Conservation (phyloP, 35 echinoderm and acorn worm genomes). For the Acanthaster planci region DNA sequence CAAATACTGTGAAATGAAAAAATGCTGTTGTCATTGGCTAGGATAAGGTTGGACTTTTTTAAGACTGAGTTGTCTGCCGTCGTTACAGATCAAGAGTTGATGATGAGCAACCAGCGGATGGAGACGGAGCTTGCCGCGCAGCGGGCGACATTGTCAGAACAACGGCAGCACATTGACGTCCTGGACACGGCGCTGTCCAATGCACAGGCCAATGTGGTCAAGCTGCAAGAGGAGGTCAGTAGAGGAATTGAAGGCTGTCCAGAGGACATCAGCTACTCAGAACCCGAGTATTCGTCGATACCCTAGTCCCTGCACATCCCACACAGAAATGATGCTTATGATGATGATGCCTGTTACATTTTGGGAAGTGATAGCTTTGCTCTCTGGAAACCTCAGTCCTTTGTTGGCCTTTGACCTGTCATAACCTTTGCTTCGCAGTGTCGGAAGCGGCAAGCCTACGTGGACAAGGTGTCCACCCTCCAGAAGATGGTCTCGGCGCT, state of each 20-base stretch:
- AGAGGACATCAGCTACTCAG: too few species aligned
- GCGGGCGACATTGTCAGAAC: conserved; percentile 74
- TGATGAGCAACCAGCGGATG: conserved; percentile 75
- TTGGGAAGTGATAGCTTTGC: too few species aligned
- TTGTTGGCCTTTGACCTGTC: too few species aligned
- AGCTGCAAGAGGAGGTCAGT: conserved; percentile 94
- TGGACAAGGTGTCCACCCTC: conserved; percentile 72
- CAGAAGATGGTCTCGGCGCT: conserved; percentile 64
- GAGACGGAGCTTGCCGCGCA: conserved; percentile 76
- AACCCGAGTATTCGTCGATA: too few species aligned
- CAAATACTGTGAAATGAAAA: too few species aligned
- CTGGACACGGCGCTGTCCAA: conserved; percentile 93
- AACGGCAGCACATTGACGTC: conserved; percentile 88
- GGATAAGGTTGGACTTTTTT: too few species aligned
- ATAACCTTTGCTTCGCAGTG: conserved; percentile 65
- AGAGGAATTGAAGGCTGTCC: neutral
- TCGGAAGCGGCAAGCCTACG: conserved; percentile 68
- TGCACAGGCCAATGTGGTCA: conserved; percentile 90
- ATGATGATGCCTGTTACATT: too few species aligned
- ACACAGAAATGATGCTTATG: too few species aligned
- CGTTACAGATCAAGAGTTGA: conserved; percentile 66
- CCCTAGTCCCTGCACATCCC: too few species aligned
- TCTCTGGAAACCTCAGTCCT: too few species aligned
- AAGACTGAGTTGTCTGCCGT: neutral
- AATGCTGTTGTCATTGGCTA: too few species aligned